A percentile compares a stretch with the other conserved stretches of the same genome.
These are phyloP conservation scores for Hermaeophaga mercurialis DNA, from an alignment of 2,888 invertebrate species.

Conservation along the genomic window DNA sequence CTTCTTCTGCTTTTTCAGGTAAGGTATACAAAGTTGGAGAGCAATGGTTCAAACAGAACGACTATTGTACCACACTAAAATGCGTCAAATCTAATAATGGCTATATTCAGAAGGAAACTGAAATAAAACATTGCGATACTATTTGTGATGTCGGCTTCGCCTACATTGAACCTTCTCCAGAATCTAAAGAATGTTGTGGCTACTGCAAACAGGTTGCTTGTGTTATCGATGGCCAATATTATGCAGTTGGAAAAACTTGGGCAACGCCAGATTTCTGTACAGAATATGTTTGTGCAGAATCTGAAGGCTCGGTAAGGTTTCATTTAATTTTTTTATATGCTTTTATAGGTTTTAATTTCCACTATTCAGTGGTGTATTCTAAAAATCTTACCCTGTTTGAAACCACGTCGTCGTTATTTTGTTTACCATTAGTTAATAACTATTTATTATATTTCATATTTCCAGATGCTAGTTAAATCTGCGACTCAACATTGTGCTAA, in stretches of 20 bases:
- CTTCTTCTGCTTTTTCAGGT: constrained; percentile 1
- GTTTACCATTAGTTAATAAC: too few relatives aligned
- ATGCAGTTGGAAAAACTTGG: constrained; percentile 64
- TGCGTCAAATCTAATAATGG: constrained; percentile 60
- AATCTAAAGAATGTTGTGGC: constrained; percentile 66
- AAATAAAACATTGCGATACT: constrained; percentile 62
- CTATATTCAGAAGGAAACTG: constrained; percentile 60
- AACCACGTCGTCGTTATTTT: too few relatives aligned
- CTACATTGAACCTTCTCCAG: constrained; percentile 31
- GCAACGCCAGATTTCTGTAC: constrained; percentile 66
- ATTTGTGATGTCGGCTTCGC: constrained; percentile 62
- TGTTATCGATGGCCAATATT: constrained; percentile 60
- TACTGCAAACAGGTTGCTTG: constrained; percentile 64
- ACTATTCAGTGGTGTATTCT: too few relatives aligned
- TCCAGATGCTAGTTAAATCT: constrained; percentile 64
- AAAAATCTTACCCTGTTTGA: too few relatives aligned
- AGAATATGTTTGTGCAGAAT: constrained; percentile 63
- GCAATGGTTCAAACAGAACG: constrained; percentile 60
- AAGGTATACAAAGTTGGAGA: constrained; percentile 61
- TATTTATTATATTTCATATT: too few relatives aligned
- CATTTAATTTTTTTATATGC: not conserved
- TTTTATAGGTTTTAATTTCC: too few relatives aligned
- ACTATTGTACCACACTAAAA: constrained; percentile 63
- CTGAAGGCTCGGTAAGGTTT: constrained; percentile 57
- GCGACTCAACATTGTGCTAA: constrained; percentile 61